These are phyloP conservation scores for Mizuhopecten yessoensis DNA, from an alignment of 1,140 invertebrate species.

Conservation along the genomic window DNA sequence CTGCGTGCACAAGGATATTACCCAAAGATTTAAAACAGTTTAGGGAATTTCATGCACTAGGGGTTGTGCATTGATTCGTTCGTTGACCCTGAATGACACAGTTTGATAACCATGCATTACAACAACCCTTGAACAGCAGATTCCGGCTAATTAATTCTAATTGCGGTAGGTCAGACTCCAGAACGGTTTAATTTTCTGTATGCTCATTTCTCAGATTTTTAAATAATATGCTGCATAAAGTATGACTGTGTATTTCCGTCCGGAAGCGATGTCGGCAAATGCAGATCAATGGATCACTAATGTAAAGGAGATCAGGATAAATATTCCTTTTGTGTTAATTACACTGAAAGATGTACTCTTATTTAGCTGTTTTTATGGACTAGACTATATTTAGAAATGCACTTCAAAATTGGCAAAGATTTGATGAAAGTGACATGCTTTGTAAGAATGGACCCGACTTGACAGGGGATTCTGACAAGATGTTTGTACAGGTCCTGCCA, in stretches of 20 bases:
- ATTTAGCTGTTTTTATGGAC: not conserved
- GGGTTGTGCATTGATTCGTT: not conserved
- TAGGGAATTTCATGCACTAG: not conserved
- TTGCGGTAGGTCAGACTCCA: not conserved
- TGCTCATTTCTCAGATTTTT: not conserved
- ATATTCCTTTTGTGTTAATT: not conserved
- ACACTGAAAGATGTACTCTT: not conserved
- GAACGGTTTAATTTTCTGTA: not conserved
- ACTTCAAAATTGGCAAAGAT: conserved; percentile 21
- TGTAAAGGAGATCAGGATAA: not conserved
- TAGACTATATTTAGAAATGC: not conserved
- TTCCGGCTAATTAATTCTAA: not conserved
- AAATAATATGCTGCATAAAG: not conserved
- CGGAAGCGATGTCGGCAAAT: not conserved
- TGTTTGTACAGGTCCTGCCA: not conserved
- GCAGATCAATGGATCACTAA: not conserved
- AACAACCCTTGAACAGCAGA: conserved; percentile 9
- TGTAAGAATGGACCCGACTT: not conserved
- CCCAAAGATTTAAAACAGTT: conserved; percentile 3
- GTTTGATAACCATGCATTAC: not conserved
- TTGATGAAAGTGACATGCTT: not conserved
- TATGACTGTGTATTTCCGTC: not conserved
- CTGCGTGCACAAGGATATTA: conserved; percentile 1
- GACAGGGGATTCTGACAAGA: not conserved
- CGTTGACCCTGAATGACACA: not conserved